These are phyloP conservation scores for Monodelphis domestica DNA, from an alignment of 2,797 vertebrate species.

Conservation along the genomic window DNA sequence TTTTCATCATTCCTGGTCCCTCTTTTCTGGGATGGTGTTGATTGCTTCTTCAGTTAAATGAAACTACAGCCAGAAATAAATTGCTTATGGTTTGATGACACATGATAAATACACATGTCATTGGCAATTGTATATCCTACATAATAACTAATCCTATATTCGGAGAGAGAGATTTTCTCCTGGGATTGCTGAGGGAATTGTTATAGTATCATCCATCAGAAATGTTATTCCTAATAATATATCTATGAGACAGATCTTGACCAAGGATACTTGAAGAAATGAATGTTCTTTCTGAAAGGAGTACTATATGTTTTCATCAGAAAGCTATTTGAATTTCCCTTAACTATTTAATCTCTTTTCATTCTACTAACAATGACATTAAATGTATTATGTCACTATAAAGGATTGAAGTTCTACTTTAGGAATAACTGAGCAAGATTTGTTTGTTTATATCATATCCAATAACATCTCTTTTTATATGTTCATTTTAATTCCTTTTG, in stretches of 20 bases:
- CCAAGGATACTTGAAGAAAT: slow-evolving; percentile 42
- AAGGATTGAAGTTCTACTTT: slow-evolving; percentile 22
- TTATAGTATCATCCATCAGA: slow-evolving; percentile 53
- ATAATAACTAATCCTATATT: slow-evolving; percentile 29
- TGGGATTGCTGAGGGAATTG: slow-evolving; percentile 58
- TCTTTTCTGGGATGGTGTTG: slow-evolving; percentile 59
- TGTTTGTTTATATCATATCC: slow-evolving; percentile 50
- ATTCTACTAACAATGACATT: slow-evolving; percentile 45
- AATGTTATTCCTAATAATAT: slow-evolving; percentile 54
- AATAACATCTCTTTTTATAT: slow-evolving; percentile 47
- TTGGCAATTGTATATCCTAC: slow-evolving; percentile 65
- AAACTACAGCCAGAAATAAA: slow-evolving; percentile 52
- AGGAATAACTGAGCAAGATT: slow-evolving; percentile 12
- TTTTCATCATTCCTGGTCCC: slow-evolving; percentile 59
- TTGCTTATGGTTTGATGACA: slow-evolving; percentile 57
- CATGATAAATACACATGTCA: slow-evolving; percentile 67
- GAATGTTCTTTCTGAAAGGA: slow-evolving; percentile 44
- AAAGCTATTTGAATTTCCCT: slow-evolving; percentile 11
- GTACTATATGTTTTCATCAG: slow-evolving; percentile 43
- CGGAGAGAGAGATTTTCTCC: slow-evolving; percentile 51
- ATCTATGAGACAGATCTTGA: slow-evolving; percentile 47
- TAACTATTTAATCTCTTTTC: slow-evolving; percentile 48
- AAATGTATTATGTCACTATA: slow-evolving; percentile 21
- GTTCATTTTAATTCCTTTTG: slow-evolving; percentile 46
- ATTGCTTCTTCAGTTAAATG: slow-evolving; percentile 62